Evolutionary conservation across 2,113 vertebrate species (phyloP).

Genomic region (Zapus hudsonius): DNA sequence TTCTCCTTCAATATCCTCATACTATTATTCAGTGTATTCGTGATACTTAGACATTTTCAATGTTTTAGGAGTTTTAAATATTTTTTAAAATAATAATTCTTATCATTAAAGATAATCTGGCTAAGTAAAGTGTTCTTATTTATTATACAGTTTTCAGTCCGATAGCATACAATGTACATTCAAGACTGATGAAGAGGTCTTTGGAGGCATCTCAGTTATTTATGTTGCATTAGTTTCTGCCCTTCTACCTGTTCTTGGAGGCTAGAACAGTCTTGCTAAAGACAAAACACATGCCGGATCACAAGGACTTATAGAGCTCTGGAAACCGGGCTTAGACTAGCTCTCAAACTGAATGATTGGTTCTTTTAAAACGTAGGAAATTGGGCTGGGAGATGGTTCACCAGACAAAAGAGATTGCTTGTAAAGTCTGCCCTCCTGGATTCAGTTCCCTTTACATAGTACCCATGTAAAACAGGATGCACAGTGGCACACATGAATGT

Average conservation of each 20-base stretch:
- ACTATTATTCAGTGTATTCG: background rate
- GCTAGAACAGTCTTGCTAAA: background rate
- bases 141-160: background rate
- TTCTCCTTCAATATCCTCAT: background rate
- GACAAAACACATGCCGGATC: background rate
- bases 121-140: background rate
- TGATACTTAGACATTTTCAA: background rate
- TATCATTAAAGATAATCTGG: background rate
- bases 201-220: background rate
- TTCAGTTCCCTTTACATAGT: too few relatives aligned
- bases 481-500: too few relatives aligned
- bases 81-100: conserved; percentile 8
- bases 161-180: background rate
- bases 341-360: background rate
- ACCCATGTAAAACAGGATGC: too few relatives aligned
- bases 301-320: background rate
- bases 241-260: background rate
- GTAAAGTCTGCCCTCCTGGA: too few relatives aligned
- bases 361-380: background rate
- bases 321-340: background rate
- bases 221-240: background rate
- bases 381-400: too few relatives aligned
- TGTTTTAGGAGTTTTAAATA: background rate
- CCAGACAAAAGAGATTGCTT: too few relatives aligned
- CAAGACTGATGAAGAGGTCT: background rate